Evolutionary conservation across 2,888 invertebrate genomes (phyloP), one percentile per base, ranked within the genome.

Genomic region (Parthenolecanium corni): DNA sequence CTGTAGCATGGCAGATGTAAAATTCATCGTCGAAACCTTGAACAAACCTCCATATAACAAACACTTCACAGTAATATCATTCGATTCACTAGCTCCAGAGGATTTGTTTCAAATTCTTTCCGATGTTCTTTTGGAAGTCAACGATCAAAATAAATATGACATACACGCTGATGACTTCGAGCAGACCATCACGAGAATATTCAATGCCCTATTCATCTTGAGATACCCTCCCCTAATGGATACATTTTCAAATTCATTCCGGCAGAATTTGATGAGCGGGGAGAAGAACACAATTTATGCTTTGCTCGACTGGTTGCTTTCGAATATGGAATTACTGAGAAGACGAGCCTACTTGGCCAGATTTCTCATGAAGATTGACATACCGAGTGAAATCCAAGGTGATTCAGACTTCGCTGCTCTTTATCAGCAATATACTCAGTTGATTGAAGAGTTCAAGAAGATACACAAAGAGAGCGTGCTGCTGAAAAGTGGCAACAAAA

Each of bases 301-400:
- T 12, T 84, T 89, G 62, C 73, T 92, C 56, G 80, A 84, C 72
- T 93, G 90, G 89, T 77, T 91, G 9, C 77, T 92, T 21, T 78
- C 80, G 14, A 83, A 85, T 68, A 79, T 83, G 64, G 82, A 84
- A 1, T 82, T 86, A 67, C 81, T 88, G 25, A 83, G 83, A 71
- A 88, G 89, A 69, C 78, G 91, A 58, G 88, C 89, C 0, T 93
- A 93, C 75, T 78, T 92, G 57, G 86, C 90, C n/a, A 82, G 78
- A 77, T 84, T 69, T 66, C 69, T 77, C 11, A 77, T 80, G 47
- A 78, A 81, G 73, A 78, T 89, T 2, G 85, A 87, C 57, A 78
- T 89, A 57, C 87, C 89, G 0, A 75, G 79, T 1, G 88, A 89
- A 67, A 83, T 88, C 58, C 76, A 83, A 57, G 80, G 82, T 9